A percentile compares a stretch with the other conserved stretches of the same genome.
Evolutionary conservation across 92 coral and sea anemone genomes (phyloP).

Genomic region (Porites lobata): DNA sequence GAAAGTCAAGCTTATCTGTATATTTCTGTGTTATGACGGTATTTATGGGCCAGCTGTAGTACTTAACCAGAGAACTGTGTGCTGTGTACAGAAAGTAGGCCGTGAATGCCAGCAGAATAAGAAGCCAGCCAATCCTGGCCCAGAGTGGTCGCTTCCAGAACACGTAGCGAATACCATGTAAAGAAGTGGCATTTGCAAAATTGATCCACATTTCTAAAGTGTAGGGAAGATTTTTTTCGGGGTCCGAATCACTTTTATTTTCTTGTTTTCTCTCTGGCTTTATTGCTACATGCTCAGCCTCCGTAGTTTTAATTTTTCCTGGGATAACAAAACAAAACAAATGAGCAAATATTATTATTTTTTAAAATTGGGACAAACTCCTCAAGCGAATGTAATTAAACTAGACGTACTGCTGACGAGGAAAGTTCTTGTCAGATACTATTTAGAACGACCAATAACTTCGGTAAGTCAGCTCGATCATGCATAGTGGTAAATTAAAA

Average conservation of each 20-base stretch:
- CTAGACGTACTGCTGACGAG: too few relatives aligned
- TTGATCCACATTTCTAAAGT: constrained; percentile 35
- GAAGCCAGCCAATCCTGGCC: constrained; percentile 67
- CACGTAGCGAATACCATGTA: constrained; percentile 73
- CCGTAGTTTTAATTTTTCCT: not conserved
- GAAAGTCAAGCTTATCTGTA: constrained; percentile 41
- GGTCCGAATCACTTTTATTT: not conserved
- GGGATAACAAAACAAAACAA: too few relatives aligned
- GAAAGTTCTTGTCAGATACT: too few relatives aligned
- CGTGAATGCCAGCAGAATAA: constrained; percentile 35
- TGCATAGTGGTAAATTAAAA: too few relatives aligned
- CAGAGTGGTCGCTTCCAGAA: constrained; percentile 41
- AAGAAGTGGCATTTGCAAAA: constrained; percentile 61
- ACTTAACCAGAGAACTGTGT: constrained; percentile 26
- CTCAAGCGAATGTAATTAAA: too few relatives aligned
- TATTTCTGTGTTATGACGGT: constrained; percentile 44
- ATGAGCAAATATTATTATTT: too few relatives aligned
- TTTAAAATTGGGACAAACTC: too few relatives aligned
- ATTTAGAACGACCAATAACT: too few relatives aligned
- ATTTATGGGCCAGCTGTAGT: constrained; percentile 42
- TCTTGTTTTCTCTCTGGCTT: not conserved
- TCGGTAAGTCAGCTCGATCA: too few relatives aligned
- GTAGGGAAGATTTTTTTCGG: not conserved
- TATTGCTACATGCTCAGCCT: not conserved
- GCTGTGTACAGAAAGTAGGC: constrained; percentile 38